Base-by-base conservation (phyloP, 2,113 vertebrate genomes). In the Myotis brandtii region DNA sequence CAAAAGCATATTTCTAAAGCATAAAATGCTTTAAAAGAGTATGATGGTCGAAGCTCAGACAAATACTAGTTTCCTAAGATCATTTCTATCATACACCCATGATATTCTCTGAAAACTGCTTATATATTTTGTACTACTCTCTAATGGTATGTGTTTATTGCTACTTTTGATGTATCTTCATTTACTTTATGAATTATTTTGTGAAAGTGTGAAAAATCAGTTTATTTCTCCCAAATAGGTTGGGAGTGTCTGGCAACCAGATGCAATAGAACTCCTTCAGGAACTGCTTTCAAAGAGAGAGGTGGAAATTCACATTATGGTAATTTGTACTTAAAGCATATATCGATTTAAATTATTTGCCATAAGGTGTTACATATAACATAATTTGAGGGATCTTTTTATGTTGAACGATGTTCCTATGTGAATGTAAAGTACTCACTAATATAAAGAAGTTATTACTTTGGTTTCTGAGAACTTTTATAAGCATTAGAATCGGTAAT, bases 201-300 rank as follows among this genome's bases (percentile, higher is more conserved):
- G 16, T 93, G 20, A 50, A 96, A 66, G 8, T 80, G 11, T 93
- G 66, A 93, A 92, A n/a, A 93, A 72, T 59, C 82, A 87, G 14
- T 94, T 66, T 92, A 40, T 96, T 94, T 37, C 89, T 95, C 76
- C 40, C 27, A 83, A 80, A 86, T 37, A 99, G 99, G 96, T 99
- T 34, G 99, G 99, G 37, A 98, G 97, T 40, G 73, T 52, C 72
- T 99, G 99, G 99, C 99, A 99, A 96, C 90, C 48, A 40, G 99
- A 99, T 93, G 99, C 99, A 18, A 94, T 99, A 86, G 98, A 98
- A 77, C 97, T 99, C 56, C 98, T 99, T 98, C 99, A 96, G 97
- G 99, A 99, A 77, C 73, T 99, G 34, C 98, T 99, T 96, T 97
- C 98, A 73, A 98, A 98, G 77, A 99, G 99, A 97, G 95, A 97